Evolutionary conservation across 2,888 invertebrate genomes (phyloP).

Genomic region (Noctuana brunneofusca): DNA sequence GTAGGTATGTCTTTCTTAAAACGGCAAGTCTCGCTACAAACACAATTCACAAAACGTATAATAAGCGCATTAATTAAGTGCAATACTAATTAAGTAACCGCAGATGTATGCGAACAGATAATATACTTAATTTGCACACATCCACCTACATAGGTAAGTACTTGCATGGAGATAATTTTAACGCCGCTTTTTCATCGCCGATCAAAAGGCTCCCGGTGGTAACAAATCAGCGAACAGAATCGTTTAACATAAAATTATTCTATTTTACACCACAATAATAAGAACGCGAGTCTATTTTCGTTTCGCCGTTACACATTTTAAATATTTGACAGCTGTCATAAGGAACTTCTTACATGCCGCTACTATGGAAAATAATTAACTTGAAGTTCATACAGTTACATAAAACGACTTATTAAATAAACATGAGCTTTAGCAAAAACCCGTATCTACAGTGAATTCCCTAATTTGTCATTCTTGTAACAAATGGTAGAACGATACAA

Average conservation of each 20-base stretch:
- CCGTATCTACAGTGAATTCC: slow-evolving; percentile 19
- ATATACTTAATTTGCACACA: slow-evolving; percentile 1
- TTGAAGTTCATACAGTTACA: slow-evolving; percentile 12
- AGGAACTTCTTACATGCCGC: slow-evolving; percentile 22
- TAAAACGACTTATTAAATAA: slow-evolving; percentile 28
- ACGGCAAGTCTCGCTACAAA: not conserved
- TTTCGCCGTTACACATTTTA: slow-evolving; percentile 10
- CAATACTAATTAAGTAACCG: not conserved
- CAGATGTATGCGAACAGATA: slow-evolving; percentile 4
- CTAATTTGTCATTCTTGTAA: slow-evolving; percentile 22
- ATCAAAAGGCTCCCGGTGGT: slow-evolving; percentile 2
- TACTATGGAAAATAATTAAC: slow-evolving; percentile 22
- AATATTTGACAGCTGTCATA: slow-evolving; percentile 26
- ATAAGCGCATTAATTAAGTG: not conserved
- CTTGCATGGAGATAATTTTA: slow-evolving; percentile 1
- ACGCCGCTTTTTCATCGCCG: slow-evolving; percentile 3
- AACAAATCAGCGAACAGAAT: not conserved
- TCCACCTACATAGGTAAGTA: not conserved
- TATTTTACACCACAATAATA: slow-evolving; percentile 12
- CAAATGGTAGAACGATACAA: slow-evolving; percentile 16
- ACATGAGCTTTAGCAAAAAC: slow-evolving; percentile 21
- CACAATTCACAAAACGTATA: not conserved
- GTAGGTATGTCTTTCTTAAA: not conserved
- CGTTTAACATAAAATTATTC: slow-evolving; percentile 9
- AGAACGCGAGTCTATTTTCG: not conserved